A percentile compares a stretch with the other conserved stretches of the same genome.
phyloP scores from a whole-genome alignment of 2,113 vertebrate genomes.

The Clarias batrachus region DNA sequence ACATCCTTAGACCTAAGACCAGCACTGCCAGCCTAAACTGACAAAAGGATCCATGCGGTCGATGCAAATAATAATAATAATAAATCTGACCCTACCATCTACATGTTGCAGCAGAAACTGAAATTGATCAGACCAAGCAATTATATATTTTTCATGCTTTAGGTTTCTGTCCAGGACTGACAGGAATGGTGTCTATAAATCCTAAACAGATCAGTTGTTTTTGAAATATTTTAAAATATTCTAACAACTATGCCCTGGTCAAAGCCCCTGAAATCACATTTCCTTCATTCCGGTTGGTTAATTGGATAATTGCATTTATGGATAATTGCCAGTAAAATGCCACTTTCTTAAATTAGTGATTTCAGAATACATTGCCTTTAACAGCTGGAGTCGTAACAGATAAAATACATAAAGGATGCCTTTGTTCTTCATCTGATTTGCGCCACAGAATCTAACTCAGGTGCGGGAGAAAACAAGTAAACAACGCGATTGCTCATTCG shows the following conservation, averaged over 20 bases:
- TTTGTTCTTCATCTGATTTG: not conserved
- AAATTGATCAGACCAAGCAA: too few species aligned
- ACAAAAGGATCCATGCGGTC: too few species aligned
- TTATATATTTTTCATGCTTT: too few species aligned
- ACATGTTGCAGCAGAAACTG: too few species aligned
- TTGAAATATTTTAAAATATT: not conserved
- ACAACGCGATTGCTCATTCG: conserved; percentile 29
- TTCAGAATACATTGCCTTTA: not conserved
- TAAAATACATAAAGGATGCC: not conserved
- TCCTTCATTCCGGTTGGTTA: too few species aligned
- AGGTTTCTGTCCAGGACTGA: not conserved
- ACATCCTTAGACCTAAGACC: too few species aligned
- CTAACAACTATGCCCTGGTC: not conserved
- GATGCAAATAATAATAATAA: too few species aligned
- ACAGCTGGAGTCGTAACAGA: not conserved
- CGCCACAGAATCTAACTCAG: not conserved
- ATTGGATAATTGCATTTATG: not conserved
- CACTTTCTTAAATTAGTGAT: too few species aligned
- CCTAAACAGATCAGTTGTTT: not conserved
- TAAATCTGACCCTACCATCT: too few species aligned
- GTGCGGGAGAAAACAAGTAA: conserved; percentile 12
- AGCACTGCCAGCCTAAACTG: too few species aligned
- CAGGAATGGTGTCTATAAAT: not conserved
- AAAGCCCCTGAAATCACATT: not conserved
- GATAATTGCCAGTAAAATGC: too few species aligned